These are phyloP conservation scores for Drosophila insularis DNA, from an alignment of 1,140 invertebrate genomes.

Conservation along the genomic window DNA sequence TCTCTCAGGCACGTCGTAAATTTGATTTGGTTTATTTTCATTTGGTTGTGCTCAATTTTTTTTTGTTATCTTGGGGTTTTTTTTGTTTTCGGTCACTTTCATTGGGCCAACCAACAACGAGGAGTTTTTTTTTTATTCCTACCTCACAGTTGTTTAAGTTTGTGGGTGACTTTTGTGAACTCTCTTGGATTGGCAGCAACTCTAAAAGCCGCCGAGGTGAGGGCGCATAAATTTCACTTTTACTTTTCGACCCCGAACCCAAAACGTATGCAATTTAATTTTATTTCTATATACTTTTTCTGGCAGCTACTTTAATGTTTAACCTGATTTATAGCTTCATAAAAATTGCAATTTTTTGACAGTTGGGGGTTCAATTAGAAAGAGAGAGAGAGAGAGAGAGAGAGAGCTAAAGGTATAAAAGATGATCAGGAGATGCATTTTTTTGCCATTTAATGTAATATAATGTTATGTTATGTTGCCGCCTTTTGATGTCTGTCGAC, in stretches of 20 bases:
- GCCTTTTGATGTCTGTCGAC: constrained; percentile 8
- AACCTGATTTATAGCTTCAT: constrained; percentile 3
- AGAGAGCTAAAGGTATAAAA: background rate
- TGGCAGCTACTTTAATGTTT: constrained; percentile 22
- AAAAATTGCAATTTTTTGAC: background rate
- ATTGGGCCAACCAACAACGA: constrained; percentile 10
- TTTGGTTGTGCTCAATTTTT: constrained; percentile 19
- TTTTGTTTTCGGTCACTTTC: constrained; percentile 17
- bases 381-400: background rate
- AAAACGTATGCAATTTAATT: constrained; percentile 2
- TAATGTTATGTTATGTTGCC: background rate
- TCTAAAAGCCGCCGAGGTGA: background rate
- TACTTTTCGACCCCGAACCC: constrained; percentile 18
- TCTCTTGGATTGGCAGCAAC: background rate
- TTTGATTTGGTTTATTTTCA: constrained; percentile 24
- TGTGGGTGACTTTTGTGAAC: constrained; percentile 11
- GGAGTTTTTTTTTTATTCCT: background rate
- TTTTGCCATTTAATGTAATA: background rate
- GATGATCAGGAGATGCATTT: background rate
- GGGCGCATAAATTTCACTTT: constrained; percentile 25
- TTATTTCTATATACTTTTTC: constrained; percentile 17
- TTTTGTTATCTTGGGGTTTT: constrained; percentile 3
- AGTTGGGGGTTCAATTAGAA: no score
- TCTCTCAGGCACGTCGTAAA: constrained; percentile 22
- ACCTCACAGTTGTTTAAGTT: constrained; percentile 2